Evolutionary conservation across 2,797 vertebrate species (phyloP).

Genomic region (Labroides dimidiatus): DNA sequence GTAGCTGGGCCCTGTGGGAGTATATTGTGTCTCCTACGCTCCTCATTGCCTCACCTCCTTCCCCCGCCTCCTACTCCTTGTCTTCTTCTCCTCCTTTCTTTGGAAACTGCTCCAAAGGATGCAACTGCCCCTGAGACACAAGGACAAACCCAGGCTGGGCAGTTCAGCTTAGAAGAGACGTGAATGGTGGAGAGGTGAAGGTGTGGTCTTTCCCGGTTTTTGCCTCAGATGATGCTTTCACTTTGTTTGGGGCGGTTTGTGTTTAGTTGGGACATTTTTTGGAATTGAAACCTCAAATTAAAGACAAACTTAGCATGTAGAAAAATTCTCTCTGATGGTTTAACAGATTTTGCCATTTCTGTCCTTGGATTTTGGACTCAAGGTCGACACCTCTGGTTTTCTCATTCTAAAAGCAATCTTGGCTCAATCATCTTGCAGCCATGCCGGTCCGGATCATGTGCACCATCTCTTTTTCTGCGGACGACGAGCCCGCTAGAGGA

Average conservation of each 20-base stretch:
- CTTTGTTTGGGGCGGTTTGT: conserved; percentile 13
- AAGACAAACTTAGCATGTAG: background rate
- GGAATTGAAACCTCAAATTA: background rate
- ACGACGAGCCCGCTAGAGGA: conserved; percentile 79
- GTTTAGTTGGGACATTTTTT: conserved; percentile 9
- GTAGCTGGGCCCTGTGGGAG: conserved; percentile 74
- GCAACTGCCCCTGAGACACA: conserved; percentile 60
- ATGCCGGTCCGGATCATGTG: conserved; percentile 97
- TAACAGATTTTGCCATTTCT: background rate
- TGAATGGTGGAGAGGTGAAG: conserved; percentile 12
- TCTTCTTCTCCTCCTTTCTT: conserved; percentile 45
- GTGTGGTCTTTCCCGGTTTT: conserved; percentile 24
- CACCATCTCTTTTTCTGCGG: conserved; percentile 93
- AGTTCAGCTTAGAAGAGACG: conserved; percentile 32
- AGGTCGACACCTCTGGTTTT: background rate
- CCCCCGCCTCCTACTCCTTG: conserved; percentile 29
- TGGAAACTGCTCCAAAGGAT: conserved; percentile 53
- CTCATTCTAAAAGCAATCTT: background rate
- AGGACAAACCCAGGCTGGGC: conserved; percentile 55
- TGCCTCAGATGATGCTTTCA: conserved; percentile 28
- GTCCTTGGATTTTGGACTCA: conserved; percentile 11
- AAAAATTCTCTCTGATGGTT: background rate
- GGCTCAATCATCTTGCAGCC: conserved; percentile 23
- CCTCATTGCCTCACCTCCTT: conserved; percentile 61
- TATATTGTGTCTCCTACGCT: conserved; percentile 73